Evolutionary conservation across 2,888 invertebrate genomes (phyloP), one percentile per base, ranked within the genome.

Genomic region (Ichneumon xanthorius): DNA sequence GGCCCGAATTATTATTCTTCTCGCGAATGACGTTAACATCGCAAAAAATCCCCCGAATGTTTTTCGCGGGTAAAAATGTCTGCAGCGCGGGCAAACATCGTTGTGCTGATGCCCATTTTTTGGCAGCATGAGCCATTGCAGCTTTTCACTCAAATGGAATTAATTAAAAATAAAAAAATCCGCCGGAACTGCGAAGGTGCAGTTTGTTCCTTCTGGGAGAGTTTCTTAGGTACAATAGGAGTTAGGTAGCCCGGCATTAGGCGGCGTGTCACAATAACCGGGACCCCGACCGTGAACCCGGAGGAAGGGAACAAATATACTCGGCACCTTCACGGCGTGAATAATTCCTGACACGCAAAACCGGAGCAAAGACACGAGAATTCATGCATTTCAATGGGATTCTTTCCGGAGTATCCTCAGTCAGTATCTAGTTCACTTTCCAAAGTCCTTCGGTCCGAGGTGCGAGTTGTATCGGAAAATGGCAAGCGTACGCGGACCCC

Each of bases 251-350:
- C 45, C 11, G 71, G 68, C 67, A 82, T 85, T 70, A 80, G 77
- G 63, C 45, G 72, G 82, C 50, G 86, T 83, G 80, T 82, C 80
- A 82, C 75, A 78, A 86, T 85, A 81, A 85, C 77, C 82, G 5
- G 63, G 48, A 82, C 50, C 58, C 72, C 72, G 65, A 82, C 72
- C 26, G 65, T 58, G 83, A 53, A 48, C 45, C 58, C 19, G 70
- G 73, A 83, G 80, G 70, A 86, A 83, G 67, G 67, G 77, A 83
- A 83, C 70, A 70, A 82, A 83, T 80, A 83, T 83, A 48, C 70
- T 83, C 82, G 67, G 70, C 70, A 65, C 71, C 78, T 77, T 30
- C 45, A 14, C 30, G 30, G 77, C 86, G 86, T 86, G 82, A 83
- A 86, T 80, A 86, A 86, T 86, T 58, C 68, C 22, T 22, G 71